Percentiles rank a stretch among this genome's conserved stretches.
Evolutionary conservation across 2,113 vertebrate species (phyloP).

Genomic region (Harpagus bidentatus): DNA sequence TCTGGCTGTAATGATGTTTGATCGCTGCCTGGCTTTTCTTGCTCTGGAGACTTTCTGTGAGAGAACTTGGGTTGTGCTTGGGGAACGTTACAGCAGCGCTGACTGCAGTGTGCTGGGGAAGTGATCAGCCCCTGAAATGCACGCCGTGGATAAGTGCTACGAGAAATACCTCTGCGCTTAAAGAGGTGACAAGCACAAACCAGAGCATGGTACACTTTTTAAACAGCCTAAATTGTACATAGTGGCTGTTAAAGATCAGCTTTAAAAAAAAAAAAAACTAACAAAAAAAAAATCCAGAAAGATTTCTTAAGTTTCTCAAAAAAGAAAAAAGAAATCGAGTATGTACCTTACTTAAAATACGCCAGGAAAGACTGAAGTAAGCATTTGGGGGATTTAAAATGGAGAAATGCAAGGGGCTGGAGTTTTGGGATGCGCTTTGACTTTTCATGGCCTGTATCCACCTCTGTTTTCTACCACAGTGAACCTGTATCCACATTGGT

Average conservation of each 20-base stretch:
- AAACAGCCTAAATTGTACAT: accelerated
- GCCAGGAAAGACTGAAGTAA: not conserved
- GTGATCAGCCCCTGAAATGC: not conserved
- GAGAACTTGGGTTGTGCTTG: not conserved
- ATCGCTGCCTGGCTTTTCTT: not conserved
- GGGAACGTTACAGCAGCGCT: accelerated
- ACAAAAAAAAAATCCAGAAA: not conserved
- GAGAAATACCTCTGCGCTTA: not conserved
- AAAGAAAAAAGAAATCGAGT: not conserved
- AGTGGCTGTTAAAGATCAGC: not conserved
- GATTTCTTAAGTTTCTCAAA: not conserved
- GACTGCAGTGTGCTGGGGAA: not conserved
- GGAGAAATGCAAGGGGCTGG: not conserved
- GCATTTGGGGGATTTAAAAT: not conserved
- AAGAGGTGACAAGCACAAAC: not conserved
- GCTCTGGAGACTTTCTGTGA: not conserved
- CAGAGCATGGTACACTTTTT: not conserved
- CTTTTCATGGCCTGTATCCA: not conserved
- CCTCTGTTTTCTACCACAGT: not conserved
- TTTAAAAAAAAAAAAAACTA: not conserved
- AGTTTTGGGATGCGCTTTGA: not conserved
- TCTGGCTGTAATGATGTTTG: not conserved
- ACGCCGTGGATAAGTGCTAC: accelerated
- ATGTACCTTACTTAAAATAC: not conserved
- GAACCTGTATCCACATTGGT: not conserved